phyloP scores from a whole-genome alignment of 1,140 invertebrate genomes.

The Lepidotrigona ventralis region DNA sequence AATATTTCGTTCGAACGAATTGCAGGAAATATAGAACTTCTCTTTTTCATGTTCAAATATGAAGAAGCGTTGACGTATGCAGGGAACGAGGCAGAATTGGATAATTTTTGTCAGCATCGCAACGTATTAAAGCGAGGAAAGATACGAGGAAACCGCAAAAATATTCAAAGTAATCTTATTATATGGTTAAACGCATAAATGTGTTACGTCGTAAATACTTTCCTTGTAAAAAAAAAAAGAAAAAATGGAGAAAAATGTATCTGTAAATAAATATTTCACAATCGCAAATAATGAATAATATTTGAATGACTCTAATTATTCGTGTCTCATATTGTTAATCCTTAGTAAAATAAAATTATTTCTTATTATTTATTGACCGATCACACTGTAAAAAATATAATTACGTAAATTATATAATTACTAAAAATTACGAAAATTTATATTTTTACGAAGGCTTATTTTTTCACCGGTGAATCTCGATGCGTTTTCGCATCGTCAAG shows the following conservation, averaged over 20 bases:
- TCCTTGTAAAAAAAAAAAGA: too few species aligned
- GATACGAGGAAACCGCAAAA: neutral
- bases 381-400: too few species aligned
- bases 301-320: neutral
- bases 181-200: neutral
- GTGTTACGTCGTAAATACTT: neutral
- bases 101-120: neutral
- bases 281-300: neutral
- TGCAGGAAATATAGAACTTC: neutral
- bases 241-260: too few species aligned
- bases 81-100: neutral
- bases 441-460: too few species aligned
- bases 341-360: neutral
- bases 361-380: too few species aligned
- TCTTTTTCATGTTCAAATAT: neutral
- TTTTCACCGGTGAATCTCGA: too few species aligned
- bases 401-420: too few species aligned
- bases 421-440: too few species aligned
- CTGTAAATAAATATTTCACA: neutral
- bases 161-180: neutral
- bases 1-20: neutral
- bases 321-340: neutral
- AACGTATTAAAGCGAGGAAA: neutral
- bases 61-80: too few species aligned
- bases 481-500: too few species aligned